Percentiles rank a stretch among this genome's conserved stretches.
Conservation (phyloP, 2,113 vertebrate genomes). For the Tachycineta bicolor region DNA sequence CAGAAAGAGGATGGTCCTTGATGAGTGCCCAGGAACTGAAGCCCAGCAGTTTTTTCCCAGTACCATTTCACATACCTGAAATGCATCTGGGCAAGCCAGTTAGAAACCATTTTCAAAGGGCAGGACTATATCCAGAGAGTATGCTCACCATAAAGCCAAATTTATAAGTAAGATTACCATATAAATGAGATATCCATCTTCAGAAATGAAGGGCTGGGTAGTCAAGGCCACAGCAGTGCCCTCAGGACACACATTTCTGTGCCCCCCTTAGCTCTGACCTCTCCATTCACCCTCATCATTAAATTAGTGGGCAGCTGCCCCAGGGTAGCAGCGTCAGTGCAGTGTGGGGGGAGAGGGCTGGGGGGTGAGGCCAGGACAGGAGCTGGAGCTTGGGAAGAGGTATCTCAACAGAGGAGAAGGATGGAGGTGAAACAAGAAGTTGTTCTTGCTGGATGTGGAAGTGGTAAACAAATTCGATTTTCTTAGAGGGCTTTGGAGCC, state of each 20-base stretch:
- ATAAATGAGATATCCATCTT: not conserved
- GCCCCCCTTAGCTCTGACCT: not conserved
- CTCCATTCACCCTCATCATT: not conserved
- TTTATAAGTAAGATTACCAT: not conserved
- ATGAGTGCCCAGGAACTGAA: not conserved
- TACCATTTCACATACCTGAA: not conserved
- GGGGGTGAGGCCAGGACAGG: not conserved
- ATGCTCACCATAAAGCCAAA: not conserved
- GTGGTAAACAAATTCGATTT: not conserved
- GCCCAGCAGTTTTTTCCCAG: not conserved
- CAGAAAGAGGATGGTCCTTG: not conserved
- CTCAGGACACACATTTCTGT: not conserved
- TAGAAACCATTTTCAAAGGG: not conserved
- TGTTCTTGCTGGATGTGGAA: not conserved
- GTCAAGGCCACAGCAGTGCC: not conserved
- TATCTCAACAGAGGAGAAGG: not conserved
- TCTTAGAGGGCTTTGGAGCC: not conserved
- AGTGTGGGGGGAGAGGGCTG: not conserved
- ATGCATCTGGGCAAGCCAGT: not conserved
- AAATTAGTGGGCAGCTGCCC: not conserved
- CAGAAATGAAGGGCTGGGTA: not conserved
- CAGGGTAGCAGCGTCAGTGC: fast-evolving
- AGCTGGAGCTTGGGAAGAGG: not conserved
- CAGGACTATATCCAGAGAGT: not conserved
- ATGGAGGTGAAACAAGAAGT: not conserved